Evolutionary conservation across 2,113 vertebrate genomes (phyloP), one percentile per base, ranked within the genome.

Genomic region (Tauraco erythrolophus): DNA sequence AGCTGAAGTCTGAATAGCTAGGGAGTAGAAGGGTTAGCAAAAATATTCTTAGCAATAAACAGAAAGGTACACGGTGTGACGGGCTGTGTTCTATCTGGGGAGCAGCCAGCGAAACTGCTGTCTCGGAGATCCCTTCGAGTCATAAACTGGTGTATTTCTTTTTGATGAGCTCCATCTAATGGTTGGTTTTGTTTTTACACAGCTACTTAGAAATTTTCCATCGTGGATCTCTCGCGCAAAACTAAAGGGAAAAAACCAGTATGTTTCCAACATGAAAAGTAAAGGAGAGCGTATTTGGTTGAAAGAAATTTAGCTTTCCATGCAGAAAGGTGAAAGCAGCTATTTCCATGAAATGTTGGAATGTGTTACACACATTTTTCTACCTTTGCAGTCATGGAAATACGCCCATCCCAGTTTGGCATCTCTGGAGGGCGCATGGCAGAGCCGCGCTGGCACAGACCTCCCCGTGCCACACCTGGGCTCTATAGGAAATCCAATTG

Each of bases 81-180:
- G n/a, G 30, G 28, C n/a, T 18, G 31, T 7, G 33, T 4, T 30
- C 48, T 23, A 14, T 28, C 33, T 13, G 10, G 8, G 41, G 75
- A 77, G 60, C 3, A 18, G 25, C 46, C 35, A 48, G 61, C 92
- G 48, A 66, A 3, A 2, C 39, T 16, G 3, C 68, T 33, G 35
- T 41, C 75, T 65, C 9, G 2, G 25, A 91, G 53, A 15, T 9
- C 10, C 45, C 18, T 43, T 24, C 41, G 1, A 3, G 24, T 53
- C 53, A 45, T 62, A 37, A 19, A 30, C 2, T 0, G 6, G 43
- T 50, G 35, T 12, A 97, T 98, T 98, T 96, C 97, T 93, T 96
- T 83, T 97, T 96, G 54, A 61, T 94, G 97, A 97, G 98, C 98
- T 98, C 98, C 98, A 98, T 71, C 98, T 98, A 96, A 96, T 68